Conservation (phyloP, 2,113 vertebrate species). For the Rhea americana region DNA sequence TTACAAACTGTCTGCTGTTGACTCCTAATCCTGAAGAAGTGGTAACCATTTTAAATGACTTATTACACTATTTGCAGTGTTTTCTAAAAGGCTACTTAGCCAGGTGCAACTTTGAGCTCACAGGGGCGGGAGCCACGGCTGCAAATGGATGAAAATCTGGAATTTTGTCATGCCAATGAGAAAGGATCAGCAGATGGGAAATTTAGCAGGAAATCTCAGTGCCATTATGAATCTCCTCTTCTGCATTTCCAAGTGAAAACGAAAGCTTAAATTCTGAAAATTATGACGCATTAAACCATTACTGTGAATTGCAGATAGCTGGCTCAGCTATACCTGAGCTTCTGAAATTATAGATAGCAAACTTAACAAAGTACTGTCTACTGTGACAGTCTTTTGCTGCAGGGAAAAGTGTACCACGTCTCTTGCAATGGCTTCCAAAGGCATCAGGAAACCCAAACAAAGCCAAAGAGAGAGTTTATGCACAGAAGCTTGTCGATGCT, state of each 20-base stretch:
- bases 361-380: background rate
- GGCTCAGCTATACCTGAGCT: conserved; percentile 27
- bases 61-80: conserved; percentile 18
- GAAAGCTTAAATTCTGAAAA: conserved; percentile 14
- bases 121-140: background rate
- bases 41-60: background rate
- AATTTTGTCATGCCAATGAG: conserved; percentile 12
- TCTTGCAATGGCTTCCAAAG: background rate
- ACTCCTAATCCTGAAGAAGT: conserved; percentile 3
- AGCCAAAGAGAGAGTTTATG: background rate
- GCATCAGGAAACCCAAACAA: background rate
- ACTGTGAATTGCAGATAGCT: conserved; percentile 19
- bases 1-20: background rate
- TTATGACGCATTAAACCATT: conserved; percentile 39
- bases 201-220: conserved; percentile 41
- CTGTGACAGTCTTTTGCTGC: background rate
- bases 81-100: conserved; percentile 37
- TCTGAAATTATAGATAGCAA: conserved; percentile 28
- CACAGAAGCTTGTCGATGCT: background rate
- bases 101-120: conserved; percentile 47
- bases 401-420: background rate
- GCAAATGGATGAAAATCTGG: background rate
- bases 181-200: conserved; percentile 41
- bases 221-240: conserved; percentile 15
- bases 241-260: conserved; percentile 27